phyloP scores from a whole-genome alignment of 2,113 vertebrate genomes.

The Sclerurus mexicanus region DNA sequence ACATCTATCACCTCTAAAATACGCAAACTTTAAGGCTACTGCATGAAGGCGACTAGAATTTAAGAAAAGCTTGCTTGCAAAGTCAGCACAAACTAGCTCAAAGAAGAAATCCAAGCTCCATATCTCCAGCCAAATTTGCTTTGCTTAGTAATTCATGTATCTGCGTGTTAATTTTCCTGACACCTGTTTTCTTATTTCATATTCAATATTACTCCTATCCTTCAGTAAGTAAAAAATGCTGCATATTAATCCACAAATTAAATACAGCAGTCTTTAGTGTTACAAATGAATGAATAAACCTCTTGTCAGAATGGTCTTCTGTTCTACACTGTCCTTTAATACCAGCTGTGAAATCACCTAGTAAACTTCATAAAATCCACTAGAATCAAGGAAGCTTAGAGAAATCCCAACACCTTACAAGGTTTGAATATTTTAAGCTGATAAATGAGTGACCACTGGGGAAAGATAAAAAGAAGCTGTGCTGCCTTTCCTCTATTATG shows the following conservation, averaged over 20 bases:
- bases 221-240: neutral
- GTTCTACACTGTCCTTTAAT: neutral
- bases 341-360: neutral
- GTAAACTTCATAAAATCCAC: neutral
- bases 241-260: neutral
- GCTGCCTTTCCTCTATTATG: neutral
- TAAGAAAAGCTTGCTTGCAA: neutral
- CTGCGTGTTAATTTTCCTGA: neutral
- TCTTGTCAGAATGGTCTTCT: neutral
- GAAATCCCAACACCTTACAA: neutral
- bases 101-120: neutral
- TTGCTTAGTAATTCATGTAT: neutral
- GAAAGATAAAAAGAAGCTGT: neutral
- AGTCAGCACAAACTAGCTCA: neutral
- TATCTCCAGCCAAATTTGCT: neutral
- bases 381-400: neutral
- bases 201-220: neutral
- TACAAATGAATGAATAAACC: neutral
- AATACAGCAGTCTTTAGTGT: neutral
- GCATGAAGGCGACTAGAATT: neutral
- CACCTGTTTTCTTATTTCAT: neutral
- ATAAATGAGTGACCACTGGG: neutral
- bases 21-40: neutral
- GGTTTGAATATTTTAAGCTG: neutral
- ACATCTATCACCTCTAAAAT: neutral